Evolutionary conservation across 2,113 vertebrate genomes (phyloP).

Genomic region (Phrynocephalus versicolor): DNA sequence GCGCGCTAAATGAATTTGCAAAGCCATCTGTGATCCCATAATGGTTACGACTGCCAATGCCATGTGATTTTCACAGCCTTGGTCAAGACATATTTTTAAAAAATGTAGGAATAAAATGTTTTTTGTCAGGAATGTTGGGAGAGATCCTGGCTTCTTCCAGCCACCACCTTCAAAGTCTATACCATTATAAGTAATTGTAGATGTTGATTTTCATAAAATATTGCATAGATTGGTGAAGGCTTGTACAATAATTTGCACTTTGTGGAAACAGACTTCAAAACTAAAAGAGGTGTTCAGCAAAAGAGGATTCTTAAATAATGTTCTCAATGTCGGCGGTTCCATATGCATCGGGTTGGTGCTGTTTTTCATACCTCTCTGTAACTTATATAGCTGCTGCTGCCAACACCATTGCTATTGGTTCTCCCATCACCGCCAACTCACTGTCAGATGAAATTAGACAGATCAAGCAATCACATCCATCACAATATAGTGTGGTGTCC

Average conservation of each 20-base stretch:
- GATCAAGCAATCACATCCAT: slow-evolving; percentile 21
- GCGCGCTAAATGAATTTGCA: slow-evolving; percentile 4
- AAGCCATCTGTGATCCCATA: slow-evolving; percentile 28
- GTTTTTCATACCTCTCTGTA: slow-evolving; percentile 27
- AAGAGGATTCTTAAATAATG: slow-evolving; percentile 9
- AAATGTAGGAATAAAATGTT: slow-evolving; percentile 39
- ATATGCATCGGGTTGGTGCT: slow-evolving; percentile 7
- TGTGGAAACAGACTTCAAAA: slow-evolving; percentile 1
- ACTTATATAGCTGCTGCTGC: slow-evolving; percentile 10
- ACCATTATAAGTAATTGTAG: slow-evolving; percentile 66
- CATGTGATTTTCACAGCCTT: slow-evolving; percentile 37
- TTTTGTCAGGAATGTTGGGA: slow-evolving; percentile 49
- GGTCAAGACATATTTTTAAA: slow-evolving; percentile 36
- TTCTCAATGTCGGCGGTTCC: slow-evolving; percentile 1
- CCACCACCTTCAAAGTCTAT: slow-evolving; percentile 58
- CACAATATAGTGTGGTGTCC: slow-evolving; percentile 26
- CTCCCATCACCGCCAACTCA: slow-evolving; percentile 13
- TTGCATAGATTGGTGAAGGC: slow-evolving; percentile 46
- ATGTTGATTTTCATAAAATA: slow-evolving; percentile 57
- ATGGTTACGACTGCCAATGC: slow-evolving; percentile 41
- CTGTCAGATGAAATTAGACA: slow-evolving; percentile 26
- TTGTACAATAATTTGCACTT: neutral
- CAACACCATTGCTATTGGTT: slow-evolving; percentile 12
- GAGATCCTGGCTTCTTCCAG: slow-evolving; percentile 56
- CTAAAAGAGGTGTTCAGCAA: neutral